A percentile compares a stretch with the other conserved stretches of the same genome.
Conservation (phyloP, 2,113 vertebrate genomes). For the Neogale vison region DNA sequence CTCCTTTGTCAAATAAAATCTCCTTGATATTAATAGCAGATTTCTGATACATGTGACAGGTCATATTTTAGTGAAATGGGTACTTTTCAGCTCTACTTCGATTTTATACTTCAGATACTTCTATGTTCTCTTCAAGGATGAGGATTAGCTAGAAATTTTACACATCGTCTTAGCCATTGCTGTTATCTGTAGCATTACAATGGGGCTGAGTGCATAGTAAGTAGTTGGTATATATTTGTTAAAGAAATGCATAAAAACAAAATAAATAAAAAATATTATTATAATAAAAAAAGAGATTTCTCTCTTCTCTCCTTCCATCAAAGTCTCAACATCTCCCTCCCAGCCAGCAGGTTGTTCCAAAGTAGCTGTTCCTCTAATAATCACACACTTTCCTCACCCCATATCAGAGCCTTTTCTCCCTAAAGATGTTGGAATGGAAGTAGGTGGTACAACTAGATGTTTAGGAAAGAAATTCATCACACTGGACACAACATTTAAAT, state of each 20-base stretch:
- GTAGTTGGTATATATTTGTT: not conserved
- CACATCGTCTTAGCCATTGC: not conserved
- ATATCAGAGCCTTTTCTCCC: not conserved
- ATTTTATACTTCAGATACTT: not conserved
- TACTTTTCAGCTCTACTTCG: not conserved
- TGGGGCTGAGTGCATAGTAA: not conserved
- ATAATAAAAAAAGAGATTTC: not conserved
- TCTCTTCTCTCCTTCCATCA: not conserved
- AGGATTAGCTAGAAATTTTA: not conserved
- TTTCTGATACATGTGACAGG: not conserved
- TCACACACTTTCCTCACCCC: not conserved
- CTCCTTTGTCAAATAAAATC: conserved; percentile 1
- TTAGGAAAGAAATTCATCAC: not conserved
- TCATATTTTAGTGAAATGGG: not conserved
- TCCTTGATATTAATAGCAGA: not conserved
- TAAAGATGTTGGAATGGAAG: not conserved
- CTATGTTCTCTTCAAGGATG: not conserved
- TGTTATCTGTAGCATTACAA: not conserved
- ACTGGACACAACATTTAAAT: not conserved
- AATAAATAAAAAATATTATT: not conserved
- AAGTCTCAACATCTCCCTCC: not conserved
- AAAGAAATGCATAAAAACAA: not conserved
- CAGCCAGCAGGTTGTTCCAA: not conserved
- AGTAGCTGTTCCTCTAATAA: not conserved
- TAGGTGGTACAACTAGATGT: not conserved